phyloP scores from a whole-genome alignment of 2,888 invertebrate genomes.

The Artemia sinica region DNA sequence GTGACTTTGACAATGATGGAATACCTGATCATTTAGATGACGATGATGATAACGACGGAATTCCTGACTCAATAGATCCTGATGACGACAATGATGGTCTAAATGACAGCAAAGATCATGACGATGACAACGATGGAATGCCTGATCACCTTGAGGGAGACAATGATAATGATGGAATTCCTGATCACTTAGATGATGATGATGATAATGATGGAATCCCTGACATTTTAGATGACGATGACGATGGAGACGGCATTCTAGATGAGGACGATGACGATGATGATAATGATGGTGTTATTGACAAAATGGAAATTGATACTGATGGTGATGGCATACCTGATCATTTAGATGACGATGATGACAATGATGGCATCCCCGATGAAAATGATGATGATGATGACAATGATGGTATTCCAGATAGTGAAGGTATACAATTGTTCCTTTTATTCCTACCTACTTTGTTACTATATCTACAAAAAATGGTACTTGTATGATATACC shows the following conservation, averaged over 20 bases:
- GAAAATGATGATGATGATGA: conserved; percentile 17
- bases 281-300: conserved; percentile 26
- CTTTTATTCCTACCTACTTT: no score
- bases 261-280: conserved; percentile 27
- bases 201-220: conserved; percentile 11
- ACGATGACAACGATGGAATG: not conserved
- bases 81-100: conserved; percentile 24
- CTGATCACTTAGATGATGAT: not conserved
- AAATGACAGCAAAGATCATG: not conserved
- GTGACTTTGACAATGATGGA: conserved; percentile 21
- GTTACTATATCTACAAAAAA: no score
- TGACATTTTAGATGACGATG: conserved; percentile 25
- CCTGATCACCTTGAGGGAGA: conserved; percentile 7
- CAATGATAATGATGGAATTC: conserved; percentile 7
- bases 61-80: conserved; percentile 22
- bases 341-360: conserved; percentile 19
- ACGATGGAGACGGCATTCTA: conserved; percentile 27
- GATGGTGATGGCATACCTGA: conserved; percentile 18
- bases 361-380: conserved; percentile 17
- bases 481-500: no score
- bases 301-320: conserved; percentile 17
- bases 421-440: not conserved
- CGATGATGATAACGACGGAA: conserved; percentile 23
- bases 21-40: conserved; percentile 21
- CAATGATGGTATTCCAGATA: conserved; percentile 8